Base-by-base conservation (phyloP, 1,140 invertebrate genomes). In the Metaphire vulgaris region DNA sequence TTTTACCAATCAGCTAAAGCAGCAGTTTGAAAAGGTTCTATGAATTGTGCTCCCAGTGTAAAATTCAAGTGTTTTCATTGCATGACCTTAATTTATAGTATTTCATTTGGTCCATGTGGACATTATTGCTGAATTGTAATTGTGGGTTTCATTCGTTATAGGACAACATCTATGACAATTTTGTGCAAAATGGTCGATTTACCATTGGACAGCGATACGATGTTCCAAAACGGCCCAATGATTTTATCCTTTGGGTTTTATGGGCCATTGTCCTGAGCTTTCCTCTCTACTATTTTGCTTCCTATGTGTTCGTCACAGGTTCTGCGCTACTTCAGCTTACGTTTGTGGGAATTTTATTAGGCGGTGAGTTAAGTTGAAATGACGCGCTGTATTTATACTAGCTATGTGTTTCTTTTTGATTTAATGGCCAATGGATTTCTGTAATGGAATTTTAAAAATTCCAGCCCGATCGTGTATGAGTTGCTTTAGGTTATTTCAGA, bases 141-240 rank as follows among this genome's bases (percentile, higher is more conserved):
- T n/a, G n/a, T n/a, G n/a, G n/a, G n/a, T n/a, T n/a, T n/a, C n/a
- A n/a, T n/a, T n/a, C n/a, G n/a, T 81, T 75, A 1, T 74, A 86
- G 85, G 85, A 86, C 80, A 80, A 85, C 31, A 77, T 85, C 65
- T 84, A 82, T 73, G 83, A 84, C 29, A 70, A 79, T 32, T 85
- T 82, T 79, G 41, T 81, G 29, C 74, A 81, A 74, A 83, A 80
- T 69, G 83, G 81, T 68, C 73, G 79, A n/a, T 83, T 85, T 77
- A 75, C 79, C 30, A 82, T 81, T 30, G 76, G 76, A 29, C 75
- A 74, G n/a, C 68, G 74, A 29, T 67, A 56, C 33, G 70, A 78
- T 15, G 67, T 84, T 33, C 81, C 81, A 56, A 66, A 77, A 28
- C 77, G 83, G 30, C 33, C 67, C 21, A 77, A 79, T 72, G 84